Evolutionary conservation across 2,888 invertebrate genomes (phyloP), one percentile per base, ranked within the genome.

Genomic region (Eurois occulta): DNA sequence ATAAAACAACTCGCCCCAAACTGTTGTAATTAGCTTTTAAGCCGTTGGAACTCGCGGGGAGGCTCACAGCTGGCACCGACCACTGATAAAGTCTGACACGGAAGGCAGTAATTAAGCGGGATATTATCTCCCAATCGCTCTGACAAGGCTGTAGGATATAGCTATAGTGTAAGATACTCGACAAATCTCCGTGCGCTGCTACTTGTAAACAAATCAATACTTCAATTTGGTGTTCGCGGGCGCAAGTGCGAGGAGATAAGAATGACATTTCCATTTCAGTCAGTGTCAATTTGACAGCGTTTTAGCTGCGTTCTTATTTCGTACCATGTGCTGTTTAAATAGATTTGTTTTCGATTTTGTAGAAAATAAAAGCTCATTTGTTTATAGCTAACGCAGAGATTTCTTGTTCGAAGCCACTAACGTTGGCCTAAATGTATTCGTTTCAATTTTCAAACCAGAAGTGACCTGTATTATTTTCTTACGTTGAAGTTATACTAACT

Each of bases 171-270:
- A 91, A 88, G 88, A 91, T 90, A 91, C 90, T 90, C 88, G 84
- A 91, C 91, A 92, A 92, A 91, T 92, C 91, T 93, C 89, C 84
- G 88, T 78, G 90, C 86, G 85, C 84, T 71, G 32, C 87, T 91
- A 92, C 93, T 94, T 94, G 96, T 96, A 96, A 96, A 96, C 96
- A 96, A 96, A 96, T 96, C 96, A 96, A 96, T 96, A 96, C 95
- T 93, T 79, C 70, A 88, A 83, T 93, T 94, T 92, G 89, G 89
- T 89, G 88, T 95, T 95, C 94, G 93, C 94, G 88, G 87, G 86
- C 75, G 88, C 86, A 88, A 77, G 94, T 89, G 92, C 71, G 87
- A 93, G 78, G 24, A 73, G 62, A 24, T 67, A 35, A 70, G 78
- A 78, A 72, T 28, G 65, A 73, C 86, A 76, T 71, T 68, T 28